Evolutionary conservation across 2,797 vertebrate genomes (phyloP).

Genomic region (Cyprinella venusta): DNA sequence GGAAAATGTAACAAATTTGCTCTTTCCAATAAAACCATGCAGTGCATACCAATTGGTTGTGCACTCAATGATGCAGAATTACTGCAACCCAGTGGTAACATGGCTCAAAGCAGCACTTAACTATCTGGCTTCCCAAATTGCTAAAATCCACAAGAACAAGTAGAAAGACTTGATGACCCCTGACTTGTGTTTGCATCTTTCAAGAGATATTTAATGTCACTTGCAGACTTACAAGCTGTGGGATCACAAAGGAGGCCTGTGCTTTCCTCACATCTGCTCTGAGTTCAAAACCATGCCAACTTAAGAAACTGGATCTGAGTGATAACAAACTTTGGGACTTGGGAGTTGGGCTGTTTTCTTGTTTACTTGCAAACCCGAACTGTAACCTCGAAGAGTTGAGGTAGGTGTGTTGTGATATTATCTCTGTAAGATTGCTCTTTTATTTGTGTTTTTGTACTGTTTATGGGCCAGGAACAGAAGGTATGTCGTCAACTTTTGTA

Average conservation of each 20-base stretch:
- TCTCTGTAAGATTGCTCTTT: not conserved
- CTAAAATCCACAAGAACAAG: not conserved
- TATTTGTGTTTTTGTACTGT: not conserved
- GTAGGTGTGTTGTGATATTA: slow-evolving; percentile 23
- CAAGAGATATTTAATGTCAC: not conserved
- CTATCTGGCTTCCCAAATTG: not conserved
- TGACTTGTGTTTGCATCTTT: not conserved
- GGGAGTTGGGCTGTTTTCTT: slow-evolving; percentile 41
- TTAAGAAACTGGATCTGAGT: slow-evolving; percentile 54
- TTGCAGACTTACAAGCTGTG: slow-evolving; percentile 47
- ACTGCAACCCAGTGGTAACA: not conserved
- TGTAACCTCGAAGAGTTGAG: slow-evolving; percentile 45
- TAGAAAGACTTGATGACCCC: not conserved
- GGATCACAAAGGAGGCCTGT: slow-evolving; percentile 52
- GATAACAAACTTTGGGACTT: slow-evolving; percentile 45
- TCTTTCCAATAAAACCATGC: not conserved
- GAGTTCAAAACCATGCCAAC: slow-evolving; percentile 37
- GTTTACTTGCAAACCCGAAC: slow-evolving; percentile 40
- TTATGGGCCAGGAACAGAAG: not conserved
- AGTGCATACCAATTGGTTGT: no score
- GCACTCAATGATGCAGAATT: not conserved
- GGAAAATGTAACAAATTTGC: not conserved
- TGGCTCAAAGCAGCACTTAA: not conserved
- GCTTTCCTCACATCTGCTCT: slow-evolving; percentile 47
- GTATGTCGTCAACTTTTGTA: not conserved